Percentiles rank a stretch among this genome's conserved stretches.
These are phyloP conservation scores for Brachystomella parvula DNA, from an alignment of 1,140 invertebrate species.

Conservation along the genomic window DNA sequence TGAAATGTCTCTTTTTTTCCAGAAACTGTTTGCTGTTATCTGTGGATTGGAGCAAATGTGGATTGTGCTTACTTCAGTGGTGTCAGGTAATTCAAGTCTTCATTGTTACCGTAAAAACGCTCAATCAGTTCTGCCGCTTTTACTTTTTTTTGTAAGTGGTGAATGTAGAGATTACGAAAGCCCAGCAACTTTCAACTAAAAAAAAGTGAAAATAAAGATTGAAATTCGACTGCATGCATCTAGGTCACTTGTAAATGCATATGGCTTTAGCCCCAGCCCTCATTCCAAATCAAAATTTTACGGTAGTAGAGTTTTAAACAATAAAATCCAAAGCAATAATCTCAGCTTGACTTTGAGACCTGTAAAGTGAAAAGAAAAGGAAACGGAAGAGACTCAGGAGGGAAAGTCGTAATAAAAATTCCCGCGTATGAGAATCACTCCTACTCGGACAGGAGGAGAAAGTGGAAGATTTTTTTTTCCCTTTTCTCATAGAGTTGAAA, in stretches of 20 bases:
- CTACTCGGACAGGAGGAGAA: background rate
- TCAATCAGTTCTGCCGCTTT: no score
- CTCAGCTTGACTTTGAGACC: background rate
- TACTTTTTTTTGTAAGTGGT: no score
- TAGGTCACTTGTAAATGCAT: no score
- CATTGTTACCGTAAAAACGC: no score
- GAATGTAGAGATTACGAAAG: no score
- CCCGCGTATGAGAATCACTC: background rate
- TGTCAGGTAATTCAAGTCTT: slow-evolving; percentile 26
- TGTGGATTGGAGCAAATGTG: slow-evolving; percentile 34
- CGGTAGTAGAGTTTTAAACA: no score
- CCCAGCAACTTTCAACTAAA: no score
- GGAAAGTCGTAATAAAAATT: background rate
- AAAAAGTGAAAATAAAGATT: no score
- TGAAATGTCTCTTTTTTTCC: slow-evolving; percentile 26
- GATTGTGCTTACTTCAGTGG: slow-evolving; percentile 34
- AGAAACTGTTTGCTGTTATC: slow-evolving; percentile 30
- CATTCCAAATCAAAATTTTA: no score
- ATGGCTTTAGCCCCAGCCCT: no score
- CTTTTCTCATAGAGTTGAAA: slow-evolving; percentile 27
- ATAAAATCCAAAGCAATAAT: background rate
- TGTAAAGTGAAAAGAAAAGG: background rate
- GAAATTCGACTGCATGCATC: no score
- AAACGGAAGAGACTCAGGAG: background rate
- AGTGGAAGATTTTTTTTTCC: slow-evolving; percentile 22